Percentiles rank a stretch among this genome's conserved stretches.
These are phyloP conservation scores for Polypedilum pembai DNA, from an alignment of 1,140 invertebrate genomes.

Conservation along the genomic window DNA sequence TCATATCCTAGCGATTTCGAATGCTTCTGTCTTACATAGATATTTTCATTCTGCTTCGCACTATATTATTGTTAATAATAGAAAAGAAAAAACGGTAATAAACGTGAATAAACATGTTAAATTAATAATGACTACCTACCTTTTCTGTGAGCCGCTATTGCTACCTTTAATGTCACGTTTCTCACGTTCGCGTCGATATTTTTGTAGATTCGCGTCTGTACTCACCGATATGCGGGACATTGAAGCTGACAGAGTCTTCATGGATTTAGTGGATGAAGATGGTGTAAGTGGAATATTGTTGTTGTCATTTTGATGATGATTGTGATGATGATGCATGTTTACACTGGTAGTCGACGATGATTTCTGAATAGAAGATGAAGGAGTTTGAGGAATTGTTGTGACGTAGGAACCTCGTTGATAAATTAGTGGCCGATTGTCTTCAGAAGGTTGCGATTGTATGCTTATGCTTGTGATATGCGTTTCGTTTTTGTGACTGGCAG, in stretches of 20 bases:
- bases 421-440: conserved; percentile 37
- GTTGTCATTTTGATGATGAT: not conserved
- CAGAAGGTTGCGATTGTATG: conserved; percentile 39
- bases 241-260: not conserved
- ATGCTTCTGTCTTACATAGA: conserved; percentile 34
- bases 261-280: not conserved
- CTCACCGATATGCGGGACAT: conserved; percentile 7
- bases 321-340: not conserved
- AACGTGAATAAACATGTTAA: not conserved
- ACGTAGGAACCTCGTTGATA: conserved; percentile 43
- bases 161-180: not conserved
- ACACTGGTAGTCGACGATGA: not conserved
- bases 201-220: not conserved
- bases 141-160: not conserved
- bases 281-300: too few relatives aligned
- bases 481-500: conserved; percentile 43
- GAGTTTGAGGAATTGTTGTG: conserved; percentile 39
- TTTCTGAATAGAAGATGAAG: not conserved
- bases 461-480: conserved; percentile 43
- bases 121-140: not conserved
- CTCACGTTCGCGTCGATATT: not conserved
- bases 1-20: conserved; percentile 45
- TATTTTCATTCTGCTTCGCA: conserved; percentile 28
- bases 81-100: not conserved
- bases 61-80: not conserved